Evolutionary conservation across 2,888 invertebrate species (phyloP), one percentile per base, ranked within the genome.

Genomic region (Malthinus seriepunctatus): DNA sequence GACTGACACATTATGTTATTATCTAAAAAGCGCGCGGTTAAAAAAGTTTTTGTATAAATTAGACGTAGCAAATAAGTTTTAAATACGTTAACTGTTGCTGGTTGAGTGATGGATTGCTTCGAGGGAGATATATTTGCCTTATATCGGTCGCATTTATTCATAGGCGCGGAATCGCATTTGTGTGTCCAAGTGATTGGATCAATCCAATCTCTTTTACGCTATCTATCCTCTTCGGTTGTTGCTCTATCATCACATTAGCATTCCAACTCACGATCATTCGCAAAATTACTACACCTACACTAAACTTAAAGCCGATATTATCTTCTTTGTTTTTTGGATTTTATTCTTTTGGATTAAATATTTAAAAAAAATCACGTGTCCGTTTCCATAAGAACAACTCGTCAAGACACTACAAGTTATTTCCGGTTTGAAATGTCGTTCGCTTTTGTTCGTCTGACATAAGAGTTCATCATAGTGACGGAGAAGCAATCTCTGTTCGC

Each of bases 141-240:
- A 72, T 71, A 73, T 72, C 69, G 65, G 58, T 56, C 67, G 69
- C 69, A 71, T 72, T 73, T 72, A 73, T 71, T 72, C 72, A 73
- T 71, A 68, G 70, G 57, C 68, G 69, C 69, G 69, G 64, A 70
- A 69, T 69, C 67, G 68, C 68, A 67, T 68, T 69, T 70, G 66
- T 70, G 67, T 69, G 72, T 71, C 72, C 70, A 70, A 71, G 69
- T 70, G 73, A 72, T 73, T 71, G 69, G 70, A 71, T 72, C 72
- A 70, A 72, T 73, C 66, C 71, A 71, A 73, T 72, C 73, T 69
- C 68, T 63, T 67, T 63, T 60, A 59, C 67, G 66, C 65, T 67
- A 68, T 69, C 67, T 67, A 59, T 62, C 51, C 60, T 58, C 63
- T 62, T 60, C 61, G 57, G 59, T 55, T 48, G 59, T 55, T 48